Base-by-base conservation (phyloP, 2,797 vertebrate species). In the Anas capensis region DNA sequence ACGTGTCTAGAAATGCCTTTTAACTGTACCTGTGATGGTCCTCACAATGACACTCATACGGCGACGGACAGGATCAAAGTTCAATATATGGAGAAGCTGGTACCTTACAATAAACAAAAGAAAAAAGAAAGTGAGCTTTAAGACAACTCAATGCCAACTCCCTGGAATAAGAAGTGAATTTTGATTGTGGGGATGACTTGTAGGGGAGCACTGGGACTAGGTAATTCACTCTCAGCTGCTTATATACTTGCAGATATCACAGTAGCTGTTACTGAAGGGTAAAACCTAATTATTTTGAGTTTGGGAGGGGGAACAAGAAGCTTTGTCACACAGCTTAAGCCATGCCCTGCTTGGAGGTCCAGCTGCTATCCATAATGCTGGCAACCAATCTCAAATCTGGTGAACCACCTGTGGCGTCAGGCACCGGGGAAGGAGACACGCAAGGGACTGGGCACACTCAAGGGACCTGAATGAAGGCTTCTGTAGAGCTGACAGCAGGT, bases 1-100 rank as follows among this genome's bases (percentile, higher is more conserved):
- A 7, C 11, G 36, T 61, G 36, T 1, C 10, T 56, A 85, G 15
- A 42, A 61, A 5, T 0, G 12, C 5, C 3, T 53, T 54, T 8
- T 14, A 88, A 26, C 56, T 31, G 95, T 97, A 99, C 99, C 99
- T 93, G 98, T 96, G 75, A 70, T 97, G 76, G 97, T 98, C 97
- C 97, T 98, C 88, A 99, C 99, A 60, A 99, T 99, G 51, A 99
- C 99, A 54, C 99, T 99, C 99, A 99, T 99, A 56, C 99, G 98
- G 84, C 99, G 98, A 81, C 99, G 98, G 68, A 99, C 98, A 1
- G 99, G 98, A 97, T 99, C 99, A 78, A 99, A 99, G 97, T 99
- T 98, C 96, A 99, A 92, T 87, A 99, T 98, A 1, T 99, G 99
- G 80, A 99, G 99, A 87, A 99, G 98, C 2, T 99, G 98, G 54